Evolutionary conservation across 2,113 vertebrate genomes (phyloP).

Genomic region (Ailurus styani): DNA sequence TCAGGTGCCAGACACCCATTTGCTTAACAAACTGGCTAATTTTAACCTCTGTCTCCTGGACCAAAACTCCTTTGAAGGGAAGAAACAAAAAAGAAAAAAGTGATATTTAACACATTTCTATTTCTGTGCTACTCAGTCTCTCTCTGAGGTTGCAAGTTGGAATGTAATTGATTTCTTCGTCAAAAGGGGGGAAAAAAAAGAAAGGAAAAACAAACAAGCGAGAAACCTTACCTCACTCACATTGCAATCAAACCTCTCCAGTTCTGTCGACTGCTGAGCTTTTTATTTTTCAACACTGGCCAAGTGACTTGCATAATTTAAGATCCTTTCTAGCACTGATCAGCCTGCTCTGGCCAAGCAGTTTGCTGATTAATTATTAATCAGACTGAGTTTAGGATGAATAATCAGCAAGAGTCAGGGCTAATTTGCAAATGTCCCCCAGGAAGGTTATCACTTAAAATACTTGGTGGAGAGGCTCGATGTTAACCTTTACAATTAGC

Average conservation of each 20-base stretch:
- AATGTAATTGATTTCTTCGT: conserved; percentile 70
- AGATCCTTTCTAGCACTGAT: conserved; percentile 54
- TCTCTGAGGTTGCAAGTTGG: conserved; percentile 16
- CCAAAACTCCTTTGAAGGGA: conserved; percentile 39
- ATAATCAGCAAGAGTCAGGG: conserved; percentile 75
- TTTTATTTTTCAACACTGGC: conserved; percentile 38
- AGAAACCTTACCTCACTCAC: conserved; percentile 1
- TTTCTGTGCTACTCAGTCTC: conserved; percentile 33
- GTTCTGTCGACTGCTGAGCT: conserved; percentile 31
- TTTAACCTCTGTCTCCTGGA: conserved; percentile 69
- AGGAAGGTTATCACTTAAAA: conserved; percentile 75
- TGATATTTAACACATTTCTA: conserved; percentile 67
- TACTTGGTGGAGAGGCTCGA: conserved; percentile 51
- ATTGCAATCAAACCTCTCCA: conserved; percentile 46
- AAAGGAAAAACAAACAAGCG: conserved; percentile 52
- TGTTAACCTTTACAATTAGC: conserved; percentile 62
- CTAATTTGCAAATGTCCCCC: conserved; percentile 76
- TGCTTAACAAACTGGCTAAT: conserved; percentile 65
- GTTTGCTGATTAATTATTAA: conserved; percentile 78
- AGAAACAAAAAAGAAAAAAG: conserved; percentile 46
- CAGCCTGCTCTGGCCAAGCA: conserved; percentile 62
- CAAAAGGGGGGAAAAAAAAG: neutral
- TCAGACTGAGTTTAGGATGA: conserved; percentile 74
- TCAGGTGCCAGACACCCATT: conserved; percentile 52
- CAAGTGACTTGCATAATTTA: conserved; percentile 69